Percentiles rank a stretch among this genome's conserved stretches.
These are phyloP conservation scores for Ramphastos sulfuratus DNA, from an alignment of 2,113 vertebrate species.

Conservation along the genomic window DNA sequence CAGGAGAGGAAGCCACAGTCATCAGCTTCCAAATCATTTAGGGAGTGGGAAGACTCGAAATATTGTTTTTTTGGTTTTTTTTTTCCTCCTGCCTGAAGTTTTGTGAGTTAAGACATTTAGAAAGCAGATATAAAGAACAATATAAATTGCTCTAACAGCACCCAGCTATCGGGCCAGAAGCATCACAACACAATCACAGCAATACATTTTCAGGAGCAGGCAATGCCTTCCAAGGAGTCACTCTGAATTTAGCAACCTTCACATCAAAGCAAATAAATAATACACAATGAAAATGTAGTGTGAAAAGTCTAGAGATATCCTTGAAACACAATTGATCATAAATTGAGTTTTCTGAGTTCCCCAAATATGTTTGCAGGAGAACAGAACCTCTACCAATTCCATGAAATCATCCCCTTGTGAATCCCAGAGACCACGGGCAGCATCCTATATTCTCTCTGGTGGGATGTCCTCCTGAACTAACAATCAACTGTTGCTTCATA, in stretches of 20 bases:
- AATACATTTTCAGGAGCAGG: not conserved
- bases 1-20: not conserved
- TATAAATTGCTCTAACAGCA: no score
- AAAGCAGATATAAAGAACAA: not conserved
- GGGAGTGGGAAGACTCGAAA: not conserved
- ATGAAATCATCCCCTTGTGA: not conserved
- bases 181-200: not conserved
- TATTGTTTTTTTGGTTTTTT: not conserved
- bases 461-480: not conserved
- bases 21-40: not conserved
- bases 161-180: not conserved
- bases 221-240: not conserved
- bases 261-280: not conserved
- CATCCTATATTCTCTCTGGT: not conserved
- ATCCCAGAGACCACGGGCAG: not conserved
- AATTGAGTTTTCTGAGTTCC: not conserved
- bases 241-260: not conserved
- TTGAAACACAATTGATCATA: not conserved
- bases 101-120: not conserved
- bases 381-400: not conserved
- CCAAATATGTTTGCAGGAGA: not conserved
- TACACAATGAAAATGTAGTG: not conserved
- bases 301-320: not conserved
- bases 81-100: not conserved
- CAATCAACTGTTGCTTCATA: not conserved